phyloP scores from a whole-genome alignment of 1,140 invertebrate genomes.

The Mesaphorura yosii region DNA sequence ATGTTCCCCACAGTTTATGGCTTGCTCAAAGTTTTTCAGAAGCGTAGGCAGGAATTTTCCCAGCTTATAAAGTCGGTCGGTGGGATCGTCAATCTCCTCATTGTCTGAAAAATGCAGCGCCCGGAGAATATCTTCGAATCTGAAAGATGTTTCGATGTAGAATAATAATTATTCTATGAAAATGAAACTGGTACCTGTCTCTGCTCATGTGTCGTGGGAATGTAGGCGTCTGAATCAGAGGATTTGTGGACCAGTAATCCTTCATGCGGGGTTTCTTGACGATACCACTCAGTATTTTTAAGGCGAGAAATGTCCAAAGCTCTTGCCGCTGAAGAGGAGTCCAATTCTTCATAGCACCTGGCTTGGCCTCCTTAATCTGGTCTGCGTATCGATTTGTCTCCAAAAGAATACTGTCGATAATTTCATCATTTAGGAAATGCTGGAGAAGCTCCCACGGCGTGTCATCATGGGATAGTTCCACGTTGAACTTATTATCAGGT shows the following conservation, averaged over 20 bases:
- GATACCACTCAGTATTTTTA: slow-evolving; percentile 24
- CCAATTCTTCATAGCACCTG: slow-evolving; percentile 8
- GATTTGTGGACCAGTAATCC: slow-evolving; percentile 31
- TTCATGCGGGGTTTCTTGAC: slow-evolving; percentile 27
- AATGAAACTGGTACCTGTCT: too few species aligned
- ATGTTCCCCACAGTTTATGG: slow-evolving; percentile 30
- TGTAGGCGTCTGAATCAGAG: slow-evolving; percentile 28
- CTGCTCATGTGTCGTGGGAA: slow-evolving; percentile 31
- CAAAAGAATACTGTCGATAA: slow-evolving; percentile 5
- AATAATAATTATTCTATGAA: too few species aligned
- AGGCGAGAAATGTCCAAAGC: slow-evolving; percentile 25
- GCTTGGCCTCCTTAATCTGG: background rate
- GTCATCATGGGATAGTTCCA: background rate
- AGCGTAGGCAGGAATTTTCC: slow-evolving; percentile 13
- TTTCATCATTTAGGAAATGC: slow-evolving; percentile 6
- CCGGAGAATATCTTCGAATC: slow-evolving; percentile 18
- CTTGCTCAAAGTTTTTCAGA: slow-evolving; percentile 22
- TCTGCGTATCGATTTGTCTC: slow-evolving; percentile 17
- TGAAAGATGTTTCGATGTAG: too few species aligned
- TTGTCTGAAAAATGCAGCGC: slow-evolving; percentile 30
- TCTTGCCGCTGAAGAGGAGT: background rate
- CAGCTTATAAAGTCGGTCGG: slow-evolving; percentile 20
- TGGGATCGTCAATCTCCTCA: background rate
- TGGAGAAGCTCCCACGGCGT: slow-evolving; percentile 12
- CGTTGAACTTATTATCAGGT: background rate